Evolutionary conservation across 2,113 vertebrate genomes (phyloP).

Genomic region (Lagopus muta): DNA sequence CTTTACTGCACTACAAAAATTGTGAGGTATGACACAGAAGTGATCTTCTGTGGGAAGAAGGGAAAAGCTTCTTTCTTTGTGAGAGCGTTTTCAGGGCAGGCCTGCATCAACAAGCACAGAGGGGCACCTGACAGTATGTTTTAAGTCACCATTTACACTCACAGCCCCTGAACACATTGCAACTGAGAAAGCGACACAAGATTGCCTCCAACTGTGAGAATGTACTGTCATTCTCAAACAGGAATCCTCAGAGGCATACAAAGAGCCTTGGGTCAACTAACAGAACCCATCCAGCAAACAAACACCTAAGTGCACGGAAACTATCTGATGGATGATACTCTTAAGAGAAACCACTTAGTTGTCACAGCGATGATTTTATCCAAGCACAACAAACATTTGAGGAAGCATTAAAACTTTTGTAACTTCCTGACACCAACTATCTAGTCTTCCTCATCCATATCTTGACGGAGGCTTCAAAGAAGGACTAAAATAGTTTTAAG

Average conservation of each 20-base stretch:
- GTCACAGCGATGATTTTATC: not conserved
- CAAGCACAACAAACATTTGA: not conserved
- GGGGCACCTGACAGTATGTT: not conserved
- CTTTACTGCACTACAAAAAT: not conserved
- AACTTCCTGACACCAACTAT: not conserved
- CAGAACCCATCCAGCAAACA: not conserved
- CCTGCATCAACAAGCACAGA: too few species aligned
- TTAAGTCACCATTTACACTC: not conserved
- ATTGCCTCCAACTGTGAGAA: not conserved
- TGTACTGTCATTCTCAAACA: fast-evolving
- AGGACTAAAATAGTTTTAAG: not conserved
- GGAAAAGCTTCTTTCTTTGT: not conserved
- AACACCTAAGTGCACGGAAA: not conserved
- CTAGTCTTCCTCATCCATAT: not conserved
- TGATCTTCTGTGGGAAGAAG: not conserved
- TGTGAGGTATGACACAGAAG: not conserved
- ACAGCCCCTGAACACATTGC: not conserved
- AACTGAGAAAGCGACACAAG: not conserved
- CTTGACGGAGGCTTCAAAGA: not conserved
- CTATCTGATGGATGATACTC: not conserved
- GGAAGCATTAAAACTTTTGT: not conserved
- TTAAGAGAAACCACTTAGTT: not conserved
- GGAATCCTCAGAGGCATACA: not conserved
- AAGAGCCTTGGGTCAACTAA: not conserved
- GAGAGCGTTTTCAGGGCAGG: not conserved